Evolutionary conservation across 2,888 invertebrate species (phyloP), one percentile per base, ranked within the genome.

Genomic region (Drosophila longiperda): DNA sequence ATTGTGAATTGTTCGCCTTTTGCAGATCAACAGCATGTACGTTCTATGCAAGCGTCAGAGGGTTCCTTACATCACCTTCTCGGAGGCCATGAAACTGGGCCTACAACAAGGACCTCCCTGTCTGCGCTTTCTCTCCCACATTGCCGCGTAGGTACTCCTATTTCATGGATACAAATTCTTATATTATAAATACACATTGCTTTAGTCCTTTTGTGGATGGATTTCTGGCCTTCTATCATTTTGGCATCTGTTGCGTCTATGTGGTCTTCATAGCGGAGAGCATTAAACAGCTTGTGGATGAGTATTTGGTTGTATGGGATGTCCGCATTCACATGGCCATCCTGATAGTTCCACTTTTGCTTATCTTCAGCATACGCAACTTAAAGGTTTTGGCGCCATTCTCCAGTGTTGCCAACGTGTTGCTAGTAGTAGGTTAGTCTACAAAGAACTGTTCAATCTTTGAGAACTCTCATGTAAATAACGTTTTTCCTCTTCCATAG

Each of bases 221-320:
- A 89, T 97, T 97, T 92, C 94, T 97, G 71, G 97, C 98, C 62
- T 95, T 99, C 66, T 99, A 99, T 92, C 95, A 99, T 93, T 94
- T 99, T 87, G 99, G 99, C 34, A 99, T 99, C 92, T 99, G 99
- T 93, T 99, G 99, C 92, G 99, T 99, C 0, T 99, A 99, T 93
- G 96, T 98, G 63, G 97, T 99, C 11, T 99, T 99, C 92, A 97
- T 99, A 17, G 95, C 98, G 1, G 96, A 95, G 82, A 99, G 97
- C 93, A 91, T 98, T 0, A 95, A 97, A 90, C 96, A 97, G 94
- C 96, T 97, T 2, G 94, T 96, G 2, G 96, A 96, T 83, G 93
- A 93, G 80, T 94, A 95, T 89, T 83, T 94, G 0, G 83, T 91
- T 26, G 93, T 93, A 0, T 93, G 94, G 61, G 93, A 94, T 34